Base-by-base conservation (phyloP, 2,113 vertebrate genomes). In the Campylomormyrus numenius region DNA sequence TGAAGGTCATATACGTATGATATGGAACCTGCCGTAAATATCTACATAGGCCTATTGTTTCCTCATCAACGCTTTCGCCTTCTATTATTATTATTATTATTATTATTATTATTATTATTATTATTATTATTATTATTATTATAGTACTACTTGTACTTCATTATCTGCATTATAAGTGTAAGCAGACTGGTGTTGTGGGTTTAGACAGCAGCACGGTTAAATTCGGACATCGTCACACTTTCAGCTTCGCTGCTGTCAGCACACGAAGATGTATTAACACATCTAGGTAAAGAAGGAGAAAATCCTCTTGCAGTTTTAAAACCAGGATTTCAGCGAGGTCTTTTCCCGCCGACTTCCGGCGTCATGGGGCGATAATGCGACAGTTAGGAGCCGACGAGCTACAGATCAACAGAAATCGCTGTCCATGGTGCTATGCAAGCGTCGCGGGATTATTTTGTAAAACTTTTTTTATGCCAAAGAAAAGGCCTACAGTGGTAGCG, bases 371-470 rank as follows among this genome's bases (percentile, higher is more conserved):
- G 83, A 46, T 85, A 85, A 85, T 85, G 39, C 39, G 83, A 85
- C 45, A 85, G 45, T 48, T 45, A 85, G 45, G 8, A 45, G 8
- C 45, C 21, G 83, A 88, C 89, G 84, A 91, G 90, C 80, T 90
- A 66, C 93, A 94, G 96, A 95, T 96, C 95, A 95, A 92, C 92
- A 92, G 91, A 93, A 93, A 94, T 92, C 95, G 97, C 97, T 98
- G 97, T 99, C 98, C 98, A 96, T 98, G 97, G 98, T 99, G 95
- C 98, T 98, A 94, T 91, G 92, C 91, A 89, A 89, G 24, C 42
- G 85, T 31, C 46, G 8, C 24, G 46, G 42, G 83, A 85, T 46
- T 85, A 85, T 85, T 85, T 45, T 85, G 42, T 85, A 46, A 48
- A 85, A 85, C 42, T 85, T n/a, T n/a, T 46, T 49, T 21, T 56